Conservation (phyloP, 2,113 vertebrate species). For the Entelurus aequoreus region DNA sequence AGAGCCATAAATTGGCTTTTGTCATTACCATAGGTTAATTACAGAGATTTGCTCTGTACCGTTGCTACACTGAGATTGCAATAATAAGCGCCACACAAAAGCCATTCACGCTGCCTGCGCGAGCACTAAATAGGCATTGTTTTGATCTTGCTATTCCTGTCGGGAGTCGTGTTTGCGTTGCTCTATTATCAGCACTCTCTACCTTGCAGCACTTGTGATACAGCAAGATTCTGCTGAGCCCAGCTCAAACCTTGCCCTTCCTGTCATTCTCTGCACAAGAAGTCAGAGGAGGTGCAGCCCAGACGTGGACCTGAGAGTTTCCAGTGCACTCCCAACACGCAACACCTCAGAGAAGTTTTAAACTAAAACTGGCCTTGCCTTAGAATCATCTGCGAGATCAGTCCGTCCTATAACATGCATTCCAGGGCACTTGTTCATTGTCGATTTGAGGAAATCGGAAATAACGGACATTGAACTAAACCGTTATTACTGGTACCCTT, state of each 20-base stretch:
- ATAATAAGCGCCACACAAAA: conserved; percentile 66
- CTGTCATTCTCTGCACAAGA: conserved; percentile 59
- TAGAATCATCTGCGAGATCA: neutral
- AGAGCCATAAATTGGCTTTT: conserved; percentile 72
- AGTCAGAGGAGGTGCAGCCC: conserved; percentile 37
- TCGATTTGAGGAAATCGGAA: too few relatives aligned
- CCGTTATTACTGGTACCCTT: too few relatives aligned
- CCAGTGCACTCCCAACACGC: conserved; percentile 21
- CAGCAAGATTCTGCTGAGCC: conserved; percentile 53
- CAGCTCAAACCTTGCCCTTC: conserved; percentile 62
- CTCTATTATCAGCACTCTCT: conserved; percentile 54
- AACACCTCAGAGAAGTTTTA: conserved; percentile 14
- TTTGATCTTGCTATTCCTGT: conserved; percentile 63
- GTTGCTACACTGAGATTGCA: conserved; percentile 60
- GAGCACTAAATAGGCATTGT: conserved; percentile 66
- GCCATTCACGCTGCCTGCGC: conserved; percentile 53
- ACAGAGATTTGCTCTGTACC: conserved; percentile 68
- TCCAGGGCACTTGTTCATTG: too few relatives aligned
- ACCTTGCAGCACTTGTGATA: conserved; percentile 51
- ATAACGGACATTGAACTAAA: too few relatives aligned
- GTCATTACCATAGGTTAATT: conserved; percentile 74
- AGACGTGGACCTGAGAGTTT: conserved; percentile 29
- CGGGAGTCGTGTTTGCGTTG: conserved; percentile 59
- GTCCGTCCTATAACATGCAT: neutral
- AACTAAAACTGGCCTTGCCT: conserved; percentile 2